A percentile compares a stretch with the other conserved stretches of the same genome.
Conservation (phyloP, 2,113 vertebrate genomes). For the Chiloscyllium plagiosum region DNA sequence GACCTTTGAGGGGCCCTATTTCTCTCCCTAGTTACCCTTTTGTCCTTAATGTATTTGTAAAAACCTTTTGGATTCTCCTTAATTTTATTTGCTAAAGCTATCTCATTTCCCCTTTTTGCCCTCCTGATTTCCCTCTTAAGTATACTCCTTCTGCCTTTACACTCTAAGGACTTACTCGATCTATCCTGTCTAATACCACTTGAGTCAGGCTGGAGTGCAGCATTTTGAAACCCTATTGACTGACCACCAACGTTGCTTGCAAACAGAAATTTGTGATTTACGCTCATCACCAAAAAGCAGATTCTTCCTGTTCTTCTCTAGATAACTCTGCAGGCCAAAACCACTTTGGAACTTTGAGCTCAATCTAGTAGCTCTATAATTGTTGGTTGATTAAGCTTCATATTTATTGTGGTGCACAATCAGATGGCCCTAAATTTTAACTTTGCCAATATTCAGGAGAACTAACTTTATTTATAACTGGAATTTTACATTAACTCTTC, state of each 20-base stretch:
- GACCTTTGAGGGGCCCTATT: no score
- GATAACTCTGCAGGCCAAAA: not conserved
- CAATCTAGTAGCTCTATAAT: not conserved
- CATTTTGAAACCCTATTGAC: not conserved
- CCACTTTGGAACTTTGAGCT: not conserved
- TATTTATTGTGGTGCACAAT: not conserved
- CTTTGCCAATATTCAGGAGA: not conserved
- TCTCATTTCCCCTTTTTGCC: no score
- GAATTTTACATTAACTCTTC: no score
- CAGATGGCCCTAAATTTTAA: not conserved
- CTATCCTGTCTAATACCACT: no score
- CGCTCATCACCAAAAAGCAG: not conserved
- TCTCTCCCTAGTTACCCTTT: no score
- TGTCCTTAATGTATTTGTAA: no score
- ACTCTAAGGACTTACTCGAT: no score
- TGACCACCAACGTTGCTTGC: not conserved
- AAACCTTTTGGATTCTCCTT: no score
- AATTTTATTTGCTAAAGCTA: no score
- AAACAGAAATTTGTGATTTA: not conserved
- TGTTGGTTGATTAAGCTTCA: not conserved
- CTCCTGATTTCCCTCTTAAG: no score
- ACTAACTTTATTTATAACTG: no score
- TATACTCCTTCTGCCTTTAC: no score
- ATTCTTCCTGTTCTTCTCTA: not conserved
- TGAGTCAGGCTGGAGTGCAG: not conserved